Evolutionary conservation across 2,888 invertebrate species (phyloP).

Genomic region (Ophion costatus): DNA sequence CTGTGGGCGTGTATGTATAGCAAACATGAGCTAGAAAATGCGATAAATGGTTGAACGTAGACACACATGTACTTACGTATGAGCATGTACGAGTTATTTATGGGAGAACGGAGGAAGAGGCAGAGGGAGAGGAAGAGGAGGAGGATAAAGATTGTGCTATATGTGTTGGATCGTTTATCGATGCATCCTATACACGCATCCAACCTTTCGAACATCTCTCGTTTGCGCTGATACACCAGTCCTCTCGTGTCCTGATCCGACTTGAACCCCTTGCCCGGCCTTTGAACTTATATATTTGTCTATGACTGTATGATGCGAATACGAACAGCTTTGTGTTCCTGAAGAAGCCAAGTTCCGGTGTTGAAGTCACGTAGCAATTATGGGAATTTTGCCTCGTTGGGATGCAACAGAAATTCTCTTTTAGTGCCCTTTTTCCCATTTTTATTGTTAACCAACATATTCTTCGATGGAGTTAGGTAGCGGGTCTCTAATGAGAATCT

Average conservation of each 20-base stretch:
- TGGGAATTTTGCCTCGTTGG: too few species aligned
- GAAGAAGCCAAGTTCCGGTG: neutral
- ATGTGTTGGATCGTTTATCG: constrained; percentile 50
- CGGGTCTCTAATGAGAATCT: too few species aligned
- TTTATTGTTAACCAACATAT: too few species aligned
- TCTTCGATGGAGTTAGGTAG: too few species aligned
- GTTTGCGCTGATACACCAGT: neutral
- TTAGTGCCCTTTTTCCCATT: too few species aligned
- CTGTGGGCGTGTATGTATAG: neutral
- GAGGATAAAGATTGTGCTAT: constrained; percentile 17
- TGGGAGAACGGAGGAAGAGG: constrained; percentile 63
- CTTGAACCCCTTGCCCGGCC: neutral
- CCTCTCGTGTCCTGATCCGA: neutral
- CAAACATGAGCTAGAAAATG: constrained; percentile 30
- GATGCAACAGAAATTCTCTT: too few species aligned
- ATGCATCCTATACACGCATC: constrained; percentile 16
- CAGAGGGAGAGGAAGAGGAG: neutral
- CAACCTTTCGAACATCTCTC: constrained; percentile 11
- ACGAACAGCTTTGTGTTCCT: neutral
- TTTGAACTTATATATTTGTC: neutral
- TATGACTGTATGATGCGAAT: neutral
- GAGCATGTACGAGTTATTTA: constrained; percentile 69
- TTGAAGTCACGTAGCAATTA: neutral
- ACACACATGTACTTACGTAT: constrained; percentile 42
- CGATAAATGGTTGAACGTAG: constrained; percentile 35